phyloP scores from a whole-genome alignment of 2,797 vertebrate species.

The Onychomys leucogaster region DNA sequence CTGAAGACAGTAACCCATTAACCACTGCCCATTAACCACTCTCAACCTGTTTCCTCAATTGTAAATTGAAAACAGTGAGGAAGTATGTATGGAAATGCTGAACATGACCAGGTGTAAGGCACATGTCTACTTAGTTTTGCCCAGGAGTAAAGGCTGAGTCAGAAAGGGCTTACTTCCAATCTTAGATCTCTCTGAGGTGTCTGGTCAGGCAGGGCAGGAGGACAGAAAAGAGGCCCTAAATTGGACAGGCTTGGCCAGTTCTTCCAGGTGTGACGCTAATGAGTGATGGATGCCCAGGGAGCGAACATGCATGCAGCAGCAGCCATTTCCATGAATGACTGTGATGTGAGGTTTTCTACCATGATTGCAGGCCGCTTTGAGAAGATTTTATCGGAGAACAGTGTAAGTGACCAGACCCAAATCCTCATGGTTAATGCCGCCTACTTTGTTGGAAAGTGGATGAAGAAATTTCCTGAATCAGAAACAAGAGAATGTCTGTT shows the following conservation, averaged over 20 bases:
- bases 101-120: neutral
- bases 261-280: too few relatives aligned
- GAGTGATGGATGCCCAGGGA: neutral
- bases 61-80: neutral
- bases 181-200: neutral
- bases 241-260: neutral
- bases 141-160: neutral
- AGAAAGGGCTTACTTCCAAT: neutral
- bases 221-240: neutral
- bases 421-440: constrained; percentile 89
- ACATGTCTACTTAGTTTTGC: rapidly evolving
- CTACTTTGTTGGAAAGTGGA: constrained; percentile 90
- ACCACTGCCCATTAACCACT: neutral
- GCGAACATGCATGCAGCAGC: rapidly evolving
- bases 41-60: neutral
- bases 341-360: constrained; percentile 44
- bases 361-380: constrained; percentile 87
- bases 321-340: neutral
- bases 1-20: too few relatives aligned
- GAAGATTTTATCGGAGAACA: constrained; percentile 85
- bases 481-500: constrained; percentile 90
- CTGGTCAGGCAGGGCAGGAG: neutral
- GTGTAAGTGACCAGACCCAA: constrained; percentile 87
- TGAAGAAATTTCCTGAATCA: constrained; percentile 90
- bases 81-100: rapidly evolving